Evolutionary conservation across 2,797 vertebrate genomes (phyloP), one percentile per base, ranked within the genome.

Genomic region (Brachyrhaphis roseni): DNA sequence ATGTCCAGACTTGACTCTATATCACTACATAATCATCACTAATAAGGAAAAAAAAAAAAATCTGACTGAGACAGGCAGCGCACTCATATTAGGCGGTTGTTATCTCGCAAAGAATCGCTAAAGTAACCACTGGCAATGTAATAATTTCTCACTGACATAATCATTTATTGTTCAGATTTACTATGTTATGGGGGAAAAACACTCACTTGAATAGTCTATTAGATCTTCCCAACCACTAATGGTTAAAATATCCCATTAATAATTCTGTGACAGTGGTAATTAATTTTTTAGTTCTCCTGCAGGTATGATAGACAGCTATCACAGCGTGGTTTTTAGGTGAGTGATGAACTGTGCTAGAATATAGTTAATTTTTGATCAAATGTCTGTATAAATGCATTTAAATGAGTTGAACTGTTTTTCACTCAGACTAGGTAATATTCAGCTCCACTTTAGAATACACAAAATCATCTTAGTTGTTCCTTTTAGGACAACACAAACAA

Each of bases 21-120:
- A 76, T 87, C 81, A 81, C 81, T 86, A 72, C 46, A 4, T 89
- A 84, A 92, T 91, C 72, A 82, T 82, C 81, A 74, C 82, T 86
- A 90, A 91, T 91, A 86, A 88, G 59, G 82, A 64, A 43, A 70
- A 83, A 41, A 41, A 36, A 68, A 43, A 70, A 15, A 83, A 90
- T 76, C 77, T 85, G 85, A 86, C 74, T 64, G 77, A 84, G 81
- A 86, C n/a, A 12, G 72, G 59, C 80, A 59, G 51, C 45, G 1
- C 8, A 71, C 31, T 78, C 72, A 28, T 53, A 71, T 41, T 20
- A 66, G 62, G 46, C 46, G 34, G 51, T 11, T 78, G 75, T 79
- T 80, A 64, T 85, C 82, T 88, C 51, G 78, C 47, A 68, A 70
- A 79, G 73, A 79, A 77, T 79, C 76, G 68, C 76, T 34, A 72